A percentile compares a stretch with the other conserved stretches of the same genome.
phyloP scores from a whole-genome alignment of 2,113 vertebrate genomes.

The Phoxinus phoxinus region DNA sequence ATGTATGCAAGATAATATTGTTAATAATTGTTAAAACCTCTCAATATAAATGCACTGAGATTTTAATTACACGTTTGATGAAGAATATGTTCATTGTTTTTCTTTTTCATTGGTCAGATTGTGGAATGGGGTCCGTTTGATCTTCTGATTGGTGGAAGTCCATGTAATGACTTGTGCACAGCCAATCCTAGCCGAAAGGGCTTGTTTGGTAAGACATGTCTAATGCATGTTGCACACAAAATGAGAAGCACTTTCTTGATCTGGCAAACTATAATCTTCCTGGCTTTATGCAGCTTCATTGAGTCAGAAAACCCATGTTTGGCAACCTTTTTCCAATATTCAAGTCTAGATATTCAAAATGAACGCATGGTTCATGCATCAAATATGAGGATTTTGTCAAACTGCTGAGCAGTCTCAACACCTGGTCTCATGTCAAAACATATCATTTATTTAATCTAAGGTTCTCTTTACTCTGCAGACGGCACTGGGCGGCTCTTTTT shows the following conservation, averaged over 20 bases:
- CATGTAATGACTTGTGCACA: slow-evolving; percentile 90
- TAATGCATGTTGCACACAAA: neutral
- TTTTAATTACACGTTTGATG: neutral
- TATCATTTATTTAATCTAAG: neutral
- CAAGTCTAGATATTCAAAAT: neutral
- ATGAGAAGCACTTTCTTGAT: neutral
- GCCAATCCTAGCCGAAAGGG: slow-evolving; percentile 88
- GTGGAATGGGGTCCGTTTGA: slow-evolving; percentile 92
- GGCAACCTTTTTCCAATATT: neutral
- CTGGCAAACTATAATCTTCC: neutral
- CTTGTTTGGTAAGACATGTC: slow-evolving; percentile 82
- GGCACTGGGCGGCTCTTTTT: slow-evolving; percentile 93
- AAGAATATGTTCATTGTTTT: neutral
- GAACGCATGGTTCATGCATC: neutral
- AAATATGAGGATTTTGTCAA: neutral
- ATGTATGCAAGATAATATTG: slow-evolving; percentile 65
- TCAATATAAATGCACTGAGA: neutral
- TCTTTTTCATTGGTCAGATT: slow-evolving; percentile 71
- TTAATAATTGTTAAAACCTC: neutral
- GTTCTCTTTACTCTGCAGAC: slow-evolving; percentile 71
- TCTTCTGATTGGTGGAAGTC: slow-evolving; percentile 92
- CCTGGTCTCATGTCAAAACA: neutral
- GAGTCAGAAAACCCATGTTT: neutral
- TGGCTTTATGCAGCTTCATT: neutral
- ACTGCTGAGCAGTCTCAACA: neutral